These are phyloP conservation scores for Gambusia affinis DNA, from an alignment of 2,113 vertebrate species.

Conservation along the genomic window DNA sequence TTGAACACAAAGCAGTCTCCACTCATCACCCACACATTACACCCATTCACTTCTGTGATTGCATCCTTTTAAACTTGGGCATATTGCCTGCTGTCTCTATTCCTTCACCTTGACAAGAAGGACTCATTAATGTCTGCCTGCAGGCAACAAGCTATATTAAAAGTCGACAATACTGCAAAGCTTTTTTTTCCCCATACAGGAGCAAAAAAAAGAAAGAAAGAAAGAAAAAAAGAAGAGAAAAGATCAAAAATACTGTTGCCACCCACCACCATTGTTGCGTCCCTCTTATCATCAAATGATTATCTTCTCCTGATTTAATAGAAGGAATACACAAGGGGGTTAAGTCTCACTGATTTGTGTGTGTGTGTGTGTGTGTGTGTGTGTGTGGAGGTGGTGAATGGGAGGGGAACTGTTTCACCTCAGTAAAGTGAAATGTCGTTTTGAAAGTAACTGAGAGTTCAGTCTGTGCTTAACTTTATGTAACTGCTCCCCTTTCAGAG, in stretches of 20 bases:
- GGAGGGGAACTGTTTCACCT: slow-evolving; percentile 28
- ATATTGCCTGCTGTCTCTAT: slow-evolving; percentile 42
- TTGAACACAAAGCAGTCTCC: slow-evolving; percentile 19
- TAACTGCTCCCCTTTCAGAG: not conserved
- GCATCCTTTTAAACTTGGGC: slow-evolving; percentile 52
- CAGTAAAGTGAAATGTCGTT: slow-evolving; percentile 33
- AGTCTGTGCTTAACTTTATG: slow-evolving; percentile 25
- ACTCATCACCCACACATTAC: slow-evolving; percentile 27
- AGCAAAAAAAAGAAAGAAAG: slow-evolving; percentile 2
- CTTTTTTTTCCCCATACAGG: slow-evolving; percentile 20
- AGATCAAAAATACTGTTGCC: not conserved
- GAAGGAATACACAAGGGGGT: slow-evolving; percentile 54
- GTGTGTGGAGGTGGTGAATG: slow-evolving; percentile 7
- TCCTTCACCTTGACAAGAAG: slow-evolving; percentile 61
- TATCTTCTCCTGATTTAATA: slow-evolving; percentile 58
- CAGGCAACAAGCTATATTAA: slow-evolving; percentile 51
- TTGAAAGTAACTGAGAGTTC: slow-evolving; percentile 9
- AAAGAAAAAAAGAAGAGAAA: not conserved
- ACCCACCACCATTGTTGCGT: slow-evolving; percentile 30
- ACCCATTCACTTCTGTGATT: slow-evolving; percentile 34
- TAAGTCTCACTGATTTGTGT: slow-evolving; percentile 54
- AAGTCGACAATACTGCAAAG: slow-evolving; percentile 24
- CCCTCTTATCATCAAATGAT: slow-evolving; percentile 65
- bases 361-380: slow-evolving; percentile 4
- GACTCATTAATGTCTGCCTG: slow-evolving; percentile 57